These are phyloP conservation scores for Colletes latitarsis DNA, from an alignment of 1,140 invertebrate genomes.

Conservation along the genomic window DNA sequence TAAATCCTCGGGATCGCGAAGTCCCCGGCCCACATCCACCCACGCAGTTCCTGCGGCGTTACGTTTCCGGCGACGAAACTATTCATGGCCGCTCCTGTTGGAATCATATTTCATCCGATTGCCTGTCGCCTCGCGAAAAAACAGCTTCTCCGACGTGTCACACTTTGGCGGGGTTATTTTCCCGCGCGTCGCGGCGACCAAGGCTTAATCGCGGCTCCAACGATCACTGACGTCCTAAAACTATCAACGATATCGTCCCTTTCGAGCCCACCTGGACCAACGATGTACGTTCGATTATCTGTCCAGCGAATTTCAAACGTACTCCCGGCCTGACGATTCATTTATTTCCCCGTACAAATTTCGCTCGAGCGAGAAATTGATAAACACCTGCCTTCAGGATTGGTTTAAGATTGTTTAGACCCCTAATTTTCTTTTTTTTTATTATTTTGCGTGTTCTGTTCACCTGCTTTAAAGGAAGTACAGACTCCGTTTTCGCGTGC, in stretches of 20 bases:
- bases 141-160: background rate
- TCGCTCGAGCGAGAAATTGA: too few species aligned
- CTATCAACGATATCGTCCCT: background rate
- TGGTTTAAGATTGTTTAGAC: too few species aligned
- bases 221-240: background rate
- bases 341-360: too few species aligned
- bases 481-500: too few species aligned
- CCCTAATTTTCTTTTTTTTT: too few species aligned
- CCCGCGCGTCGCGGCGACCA: background rate
- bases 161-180: background rate
- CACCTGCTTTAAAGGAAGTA: too few species aligned
- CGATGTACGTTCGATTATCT: background rate
- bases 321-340: too few species aligned
- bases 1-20: slow-evolving; percentile 17
- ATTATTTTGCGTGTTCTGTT: too few species aligned
- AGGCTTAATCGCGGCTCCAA: background rate
- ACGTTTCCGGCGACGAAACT: slow-evolving; percentile 14
- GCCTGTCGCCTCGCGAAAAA: background rate
- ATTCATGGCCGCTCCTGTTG: background rate
- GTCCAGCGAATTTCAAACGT: background rate
- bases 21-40: background rate
- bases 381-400: too few species aligned
- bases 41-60: background rate
- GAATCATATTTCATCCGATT: slow-evolving; percentile 31
- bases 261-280: background rate